Evolutionary conservation across 2,113 vertebrate genomes (phyloP), one percentile per base, ranked within the genome.

Genomic region (Menura novaehollandiae): DNA sequence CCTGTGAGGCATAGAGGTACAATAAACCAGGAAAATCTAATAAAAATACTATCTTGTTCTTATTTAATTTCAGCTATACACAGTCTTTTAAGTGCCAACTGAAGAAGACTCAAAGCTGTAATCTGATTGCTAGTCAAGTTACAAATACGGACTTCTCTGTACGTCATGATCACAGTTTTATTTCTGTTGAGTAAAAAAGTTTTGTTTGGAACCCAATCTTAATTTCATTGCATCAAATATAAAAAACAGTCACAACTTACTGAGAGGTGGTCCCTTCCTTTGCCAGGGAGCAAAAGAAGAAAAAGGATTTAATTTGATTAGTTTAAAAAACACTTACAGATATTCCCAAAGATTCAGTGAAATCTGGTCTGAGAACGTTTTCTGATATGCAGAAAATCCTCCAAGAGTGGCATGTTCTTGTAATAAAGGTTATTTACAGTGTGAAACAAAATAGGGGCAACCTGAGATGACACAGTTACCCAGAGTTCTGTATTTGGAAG

Each of bases 181-280:
- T 62, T 96, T 82, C 60, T 82, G 44, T 82, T 62, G 52, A 93
- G 35, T 51, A 63, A 85, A 89, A 89, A 1, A 63, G 60, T 79
- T 95, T 81, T 71, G 78, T 88, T 91, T 95, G 85, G 81, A 95
- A 95, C 64, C 53, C 71, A 71, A 89, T 79, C 90, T 80, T 89
- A 43, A 84, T 89, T 87, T 93, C 53, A 64, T 37, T 71, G 56
- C 78, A 93, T 35, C 56, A 89, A 93, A 82, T 56, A 69, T 9
- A 74, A 80, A 93, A 86, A 79, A 2, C 49, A 85, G 67, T 64
- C 86, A 76, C 53, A 73, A 8, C 15, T 84, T 66, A 72, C 51
- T 69, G 89, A 95, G 53, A 88, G 86, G 89, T 84, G 76, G 95
- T 91, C 89, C 37, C 18, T 84, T 86, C 67, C 53, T 83, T 84